Conservation (phyloP, 2,113 vertebrate species). For the Gambusia affinis region DNA sequence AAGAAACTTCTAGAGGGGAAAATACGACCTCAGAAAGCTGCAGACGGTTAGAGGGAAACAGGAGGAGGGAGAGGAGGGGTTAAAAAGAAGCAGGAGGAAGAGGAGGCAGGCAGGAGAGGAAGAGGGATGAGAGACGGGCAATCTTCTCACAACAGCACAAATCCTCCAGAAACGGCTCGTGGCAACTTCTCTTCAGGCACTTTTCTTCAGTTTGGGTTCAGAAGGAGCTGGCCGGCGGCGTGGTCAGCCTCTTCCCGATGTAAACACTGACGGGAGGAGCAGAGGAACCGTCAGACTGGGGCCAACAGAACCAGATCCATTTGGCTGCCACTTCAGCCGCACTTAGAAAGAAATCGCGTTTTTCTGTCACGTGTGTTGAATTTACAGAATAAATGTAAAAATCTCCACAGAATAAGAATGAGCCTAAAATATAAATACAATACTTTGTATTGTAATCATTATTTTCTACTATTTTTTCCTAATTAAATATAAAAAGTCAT, state of each 20-base stretch:
- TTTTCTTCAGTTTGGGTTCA: conserved; percentile 79
- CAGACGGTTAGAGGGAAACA: conserved; percentile 32
- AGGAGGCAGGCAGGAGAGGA: conserved; percentile 44
- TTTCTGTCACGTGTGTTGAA: too few species aligned
- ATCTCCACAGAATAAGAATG: too few species aligned
- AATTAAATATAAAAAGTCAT: too few species aligned
- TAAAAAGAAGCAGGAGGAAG: conserved; percentile 53
- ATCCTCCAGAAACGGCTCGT: conserved; percentile 70
- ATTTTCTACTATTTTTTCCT: too few species aligned
- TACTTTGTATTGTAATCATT: too few species aligned
- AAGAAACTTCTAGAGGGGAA: conserved; percentile 32
- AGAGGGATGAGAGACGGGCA: conserved; percentile 36
- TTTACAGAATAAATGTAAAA: too few species aligned
- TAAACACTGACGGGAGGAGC: conserved; percentile 84
- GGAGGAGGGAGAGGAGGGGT: not conserved
- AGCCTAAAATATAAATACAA: too few species aligned
- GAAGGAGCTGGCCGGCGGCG: conserved; percentile 91
- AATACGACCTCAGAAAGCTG: conserved; percentile 33
- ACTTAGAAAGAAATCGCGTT: too few species aligned
- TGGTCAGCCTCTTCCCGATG: conserved; percentile 94
- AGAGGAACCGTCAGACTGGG: not conserved
- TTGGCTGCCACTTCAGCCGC: too few species aligned
- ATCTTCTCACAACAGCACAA: conserved; percentile 83
- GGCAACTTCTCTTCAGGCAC: conserved; percentile 79
- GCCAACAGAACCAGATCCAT: too few species aligned